Conservation (phyloP, 2,113 vertebrate species). For the Sterna hirundo region DNA sequence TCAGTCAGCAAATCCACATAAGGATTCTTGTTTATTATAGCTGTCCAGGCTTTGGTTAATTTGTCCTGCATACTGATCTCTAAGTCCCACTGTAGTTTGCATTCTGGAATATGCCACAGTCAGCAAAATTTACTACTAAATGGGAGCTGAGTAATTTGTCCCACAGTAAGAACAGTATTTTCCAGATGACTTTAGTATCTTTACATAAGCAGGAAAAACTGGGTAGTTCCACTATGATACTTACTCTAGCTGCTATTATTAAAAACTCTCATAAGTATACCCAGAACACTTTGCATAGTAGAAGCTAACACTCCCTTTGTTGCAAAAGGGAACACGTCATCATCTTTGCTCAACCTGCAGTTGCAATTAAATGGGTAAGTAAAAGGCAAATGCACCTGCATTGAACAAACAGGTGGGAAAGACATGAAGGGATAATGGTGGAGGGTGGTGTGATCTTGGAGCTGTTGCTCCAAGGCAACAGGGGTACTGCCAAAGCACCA, state of each 20-base stretch:
- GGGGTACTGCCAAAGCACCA: neutral
- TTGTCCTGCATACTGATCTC: neutral
- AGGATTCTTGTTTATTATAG: neutral
- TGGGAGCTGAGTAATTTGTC: constrained; percentile 9
- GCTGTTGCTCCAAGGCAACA: neutral
- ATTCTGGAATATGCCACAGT: neutral
- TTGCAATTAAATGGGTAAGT: neutral
- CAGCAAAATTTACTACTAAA: neutral
- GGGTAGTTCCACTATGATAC: neutral
- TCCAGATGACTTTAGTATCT: constrained; percentile 58
- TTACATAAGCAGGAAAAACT: constrained; percentile 45
- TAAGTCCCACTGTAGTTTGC: neutral
- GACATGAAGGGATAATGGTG: neutral
- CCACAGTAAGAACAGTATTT: constrained; percentile 6
- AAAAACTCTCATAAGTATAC: neutral
- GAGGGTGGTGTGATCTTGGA: neutral
- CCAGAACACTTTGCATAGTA: constrained; percentile 18
- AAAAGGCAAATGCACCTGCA: neutral
- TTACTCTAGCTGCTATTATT: constrained; percentile 16
- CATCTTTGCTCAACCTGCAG: neutral
- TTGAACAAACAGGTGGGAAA: neutral
- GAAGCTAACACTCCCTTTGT: constrained; percentile 28
- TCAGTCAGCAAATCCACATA: constrained; percentile 8
- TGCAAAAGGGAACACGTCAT: constrained; percentile 16
- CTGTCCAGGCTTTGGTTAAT: neutral